These are phyloP conservation scores for Caenorhabditis imperialis DNA, from an alignment of 2,888 invertebrate genomes.

Conservation along the genomic window DNA sequence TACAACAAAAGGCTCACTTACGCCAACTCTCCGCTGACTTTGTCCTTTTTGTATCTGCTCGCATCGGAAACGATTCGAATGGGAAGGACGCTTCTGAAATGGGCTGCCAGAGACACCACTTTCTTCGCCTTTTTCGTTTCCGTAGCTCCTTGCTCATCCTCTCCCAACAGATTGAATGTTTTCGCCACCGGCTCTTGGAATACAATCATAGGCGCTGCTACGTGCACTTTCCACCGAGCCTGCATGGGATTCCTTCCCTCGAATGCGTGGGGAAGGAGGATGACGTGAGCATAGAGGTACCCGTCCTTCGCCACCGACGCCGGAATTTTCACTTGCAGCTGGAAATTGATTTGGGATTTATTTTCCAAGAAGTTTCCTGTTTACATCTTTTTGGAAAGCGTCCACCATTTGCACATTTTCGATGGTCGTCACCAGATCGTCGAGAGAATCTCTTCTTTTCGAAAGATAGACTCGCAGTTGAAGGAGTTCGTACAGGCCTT, in stretches of 20 bases:
- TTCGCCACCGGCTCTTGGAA: conserved; percentile 77
- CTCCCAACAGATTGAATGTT: conserved; percentile 68
- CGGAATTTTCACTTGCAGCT: conserved; percentile 84
- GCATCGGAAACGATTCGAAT: conserved; percentile 55
- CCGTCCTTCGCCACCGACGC: conserved; percentile 84
- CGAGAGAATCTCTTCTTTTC: conserved; percentile 41
- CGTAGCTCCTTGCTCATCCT: neutral
- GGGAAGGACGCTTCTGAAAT: conserved; percentile 54
- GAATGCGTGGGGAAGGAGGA: conserved; percentile 81
- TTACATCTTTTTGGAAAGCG: conserved; percentile 30
- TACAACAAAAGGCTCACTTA: conserved; percentile 6
- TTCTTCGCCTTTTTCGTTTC: conserved; percentile 11
- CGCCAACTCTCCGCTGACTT: conserved; percentile 48
- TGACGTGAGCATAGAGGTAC: conserved; percentile 86
- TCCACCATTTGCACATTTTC: conserved; percentile 56
- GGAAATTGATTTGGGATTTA: conserved; percentile 14
- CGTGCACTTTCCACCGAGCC: conserved; percentile 60
- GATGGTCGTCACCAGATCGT: conserved; percentile 39
- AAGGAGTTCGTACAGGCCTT: conserved; percentile 63
- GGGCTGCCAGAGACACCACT: conserved; percentile 32
- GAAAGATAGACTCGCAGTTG: conserved; percentile 68
- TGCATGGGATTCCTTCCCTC: conserved; percentile 57
- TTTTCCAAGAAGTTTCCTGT: neutral
- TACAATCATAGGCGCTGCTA: conserved; percentile 56
- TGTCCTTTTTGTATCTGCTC: conserved; percentile 39